These are phyloP conservation scores for Gryon sp. DNA, from an alignment of 1,140 invertebrate species.

Conservation along the genomic window DNA sequence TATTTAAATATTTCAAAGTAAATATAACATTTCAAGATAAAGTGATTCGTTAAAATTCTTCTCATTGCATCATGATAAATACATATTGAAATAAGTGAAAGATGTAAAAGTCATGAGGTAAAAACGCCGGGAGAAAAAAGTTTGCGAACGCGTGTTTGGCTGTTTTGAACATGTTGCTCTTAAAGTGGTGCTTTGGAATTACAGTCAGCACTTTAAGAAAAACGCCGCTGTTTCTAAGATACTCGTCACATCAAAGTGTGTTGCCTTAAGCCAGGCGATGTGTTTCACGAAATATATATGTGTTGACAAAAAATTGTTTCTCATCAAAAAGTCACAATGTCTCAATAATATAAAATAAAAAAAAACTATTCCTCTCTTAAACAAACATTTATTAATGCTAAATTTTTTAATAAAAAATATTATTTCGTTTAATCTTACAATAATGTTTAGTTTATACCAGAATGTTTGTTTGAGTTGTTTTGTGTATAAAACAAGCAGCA, in stretches of 20 bases:
- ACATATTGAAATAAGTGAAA: neutral
- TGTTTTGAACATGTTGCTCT: slow-evolving; percentile 30
- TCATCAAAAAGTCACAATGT: slow-evolving; percentile 23
- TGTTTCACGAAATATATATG: slow-evolving; percentile 41
- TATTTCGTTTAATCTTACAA: too few species aligned
- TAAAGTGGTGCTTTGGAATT: slow-evolving; percentile 30
- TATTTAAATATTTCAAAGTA: too few species aligned
- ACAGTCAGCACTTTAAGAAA: slow-evolving; percentile 18
- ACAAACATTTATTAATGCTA: too few species aligned
- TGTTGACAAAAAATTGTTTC: slow-evolving; percentile 30
- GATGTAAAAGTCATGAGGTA: neutral
- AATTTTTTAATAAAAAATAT: too few species aligned
- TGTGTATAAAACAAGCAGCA: slow-evolving; percentile 35
- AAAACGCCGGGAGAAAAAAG: neutral
- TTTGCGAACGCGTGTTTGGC: slow-evolving; percentile 35
- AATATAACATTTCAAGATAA: too few species aligned
- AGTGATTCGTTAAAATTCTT: too few species aligned
- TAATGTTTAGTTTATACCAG: too few species aligned
- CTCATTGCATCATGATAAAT: too few species aligned
- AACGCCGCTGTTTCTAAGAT: slow-evolving; percentile 23
- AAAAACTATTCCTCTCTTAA: too few species aligned
- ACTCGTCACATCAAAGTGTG: slow-evolving; percentile 56
- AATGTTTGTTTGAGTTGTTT: slow-evolving; percentile 33
- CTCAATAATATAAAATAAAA: too few species aligned
- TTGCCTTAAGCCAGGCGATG: slow-evolving; percentile 48